Base-by-base conservation (phyloP, 92 coral and sea anemone genomes). In the Heteractis magnifica region DNA sequence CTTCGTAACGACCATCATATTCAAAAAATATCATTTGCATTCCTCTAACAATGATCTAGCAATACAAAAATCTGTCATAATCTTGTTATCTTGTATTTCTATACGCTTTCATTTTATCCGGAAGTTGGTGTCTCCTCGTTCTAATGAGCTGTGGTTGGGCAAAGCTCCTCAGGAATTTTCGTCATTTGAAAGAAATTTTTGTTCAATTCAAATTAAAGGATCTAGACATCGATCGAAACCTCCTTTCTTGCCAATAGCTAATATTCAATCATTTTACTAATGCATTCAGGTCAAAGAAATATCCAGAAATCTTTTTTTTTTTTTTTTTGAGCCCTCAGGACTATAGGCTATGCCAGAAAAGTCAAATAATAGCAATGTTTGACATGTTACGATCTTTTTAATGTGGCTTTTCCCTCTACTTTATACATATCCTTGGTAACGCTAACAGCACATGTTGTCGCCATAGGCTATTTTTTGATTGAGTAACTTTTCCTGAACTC, bases 291-390 rank as follows among this genome's bases (percentile, higher is more conserved):
- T 68, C 73, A 68, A 68, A 68, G 49, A 68, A 21, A 20, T 10
- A 68, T 26, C 50, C 49, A 68, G 50, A 68, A 21, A 23, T 68
- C 14, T 0, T 26, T 21, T 68, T 48, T 10, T 68, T 7, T 4
- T 68, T 6, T 6, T 68, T 7, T 4, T 68, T 6, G 0, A 13
- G 11, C 9, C 16, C 49, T 4, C 18, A 68, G 16, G 49, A 14
- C 73, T 48, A 4, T 4, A 0, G 73, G 73, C 73, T 26, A 68
- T 23, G 73, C 9, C 73, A 68, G 49, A 68, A 68, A 68, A 21
- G 73, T 68, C 73, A 68, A 68, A 68, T 68, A 68, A 8, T 8
- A 23, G 73, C 73, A 62, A 62, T 62, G n/a, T 62, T 62, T 62
- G 23, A 18, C n/a, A 18, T 62, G 23, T 9, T 68, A 68, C 11